These are phyloP conservation scores for Riparia riparia DNA, from an alignment of 2,113 vertebrate genomes.

Conservation along the genomic window DNA sequence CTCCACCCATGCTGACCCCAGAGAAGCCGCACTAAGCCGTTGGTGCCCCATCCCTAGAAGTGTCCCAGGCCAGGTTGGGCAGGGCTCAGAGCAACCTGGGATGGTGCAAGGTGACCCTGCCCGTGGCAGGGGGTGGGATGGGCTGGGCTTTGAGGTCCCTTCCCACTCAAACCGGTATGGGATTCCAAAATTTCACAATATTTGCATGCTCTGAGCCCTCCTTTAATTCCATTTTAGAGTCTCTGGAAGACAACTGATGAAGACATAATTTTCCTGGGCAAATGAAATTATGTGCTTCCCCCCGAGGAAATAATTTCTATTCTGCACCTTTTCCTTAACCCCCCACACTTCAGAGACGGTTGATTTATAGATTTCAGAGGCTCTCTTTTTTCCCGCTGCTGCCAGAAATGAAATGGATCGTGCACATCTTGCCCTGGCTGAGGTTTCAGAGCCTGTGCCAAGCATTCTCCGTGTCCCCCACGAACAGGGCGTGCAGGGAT, in stretches of 20 bases:
- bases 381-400: background rate
- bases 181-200: background rate
- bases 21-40: background rate
- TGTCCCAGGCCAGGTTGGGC: accelerated
- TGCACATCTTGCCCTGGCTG: accelerated
- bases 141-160: background rate
- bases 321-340: background rate
- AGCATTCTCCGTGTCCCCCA: background rate
- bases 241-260: background rate
- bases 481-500: accelerated
- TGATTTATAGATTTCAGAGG: background rate
- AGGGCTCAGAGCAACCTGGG: background rate
- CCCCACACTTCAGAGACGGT: background rate
- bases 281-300: background rate
- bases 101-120: background rate
- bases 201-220: background rate
- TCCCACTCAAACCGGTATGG: background rate
- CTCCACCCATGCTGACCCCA: background rate
- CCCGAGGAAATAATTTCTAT: background rate
- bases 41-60: background rate
- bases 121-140: background rate
- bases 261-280: background rate
- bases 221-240: background rate
- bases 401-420: background rate
- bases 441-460: background rate